phyloP scores from a whole-genome alignment of 1,140 invertebrate genomes.

The Dinoponera quadriceps region DNA sequence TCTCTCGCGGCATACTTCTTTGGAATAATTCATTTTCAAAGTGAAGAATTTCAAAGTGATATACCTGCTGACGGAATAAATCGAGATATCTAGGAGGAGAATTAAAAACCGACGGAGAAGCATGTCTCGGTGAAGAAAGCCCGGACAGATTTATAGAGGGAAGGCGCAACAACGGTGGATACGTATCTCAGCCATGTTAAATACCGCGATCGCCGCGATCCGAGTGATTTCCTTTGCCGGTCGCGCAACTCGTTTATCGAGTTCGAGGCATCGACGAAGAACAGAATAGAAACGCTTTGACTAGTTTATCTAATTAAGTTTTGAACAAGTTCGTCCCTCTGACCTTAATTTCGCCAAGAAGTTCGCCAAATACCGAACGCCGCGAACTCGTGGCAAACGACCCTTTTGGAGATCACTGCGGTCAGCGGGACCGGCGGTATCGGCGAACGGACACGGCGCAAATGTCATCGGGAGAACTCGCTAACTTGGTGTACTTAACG shows the following conservation, averaged over 20 bases:
- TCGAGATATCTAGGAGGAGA: no score
- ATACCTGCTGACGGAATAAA: no score
- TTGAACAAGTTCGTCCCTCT: constrained; percentile 44
- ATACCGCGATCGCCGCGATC: not conserved
- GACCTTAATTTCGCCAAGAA: constrained; percentile 71
- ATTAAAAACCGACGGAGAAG: no score
- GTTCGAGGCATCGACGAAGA: constrained; percentile 50
- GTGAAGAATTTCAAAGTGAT: no score
- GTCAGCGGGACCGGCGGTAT: constrained; percentile 66
- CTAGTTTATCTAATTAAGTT: constrained; percentile 72
- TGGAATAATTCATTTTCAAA: no score
- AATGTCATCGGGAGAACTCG: constrained; percentile 55
- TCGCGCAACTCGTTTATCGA: constrained; percentile 42
- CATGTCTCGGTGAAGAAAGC: no score
- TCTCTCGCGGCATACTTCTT: no score
- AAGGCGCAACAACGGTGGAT: no score
- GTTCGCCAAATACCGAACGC: constrained; percentile 50
- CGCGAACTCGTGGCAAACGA: constrained; percentile 43
- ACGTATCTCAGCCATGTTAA: no score
- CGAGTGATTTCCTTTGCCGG: constrained; percentile 23
- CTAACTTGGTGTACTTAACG: constrained; percentile 53
- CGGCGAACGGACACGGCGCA: constrained; percentile 44
- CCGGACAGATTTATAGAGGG: no score
- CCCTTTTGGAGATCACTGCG: constrained; percentile 56
- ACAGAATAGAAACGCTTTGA: constrained; percentile 43